These are phyloP conservation scores for Tribolium castaneum DNA, from an alignment of 1,140 invertebrate species.

Conservation along the genomic window DNA sequence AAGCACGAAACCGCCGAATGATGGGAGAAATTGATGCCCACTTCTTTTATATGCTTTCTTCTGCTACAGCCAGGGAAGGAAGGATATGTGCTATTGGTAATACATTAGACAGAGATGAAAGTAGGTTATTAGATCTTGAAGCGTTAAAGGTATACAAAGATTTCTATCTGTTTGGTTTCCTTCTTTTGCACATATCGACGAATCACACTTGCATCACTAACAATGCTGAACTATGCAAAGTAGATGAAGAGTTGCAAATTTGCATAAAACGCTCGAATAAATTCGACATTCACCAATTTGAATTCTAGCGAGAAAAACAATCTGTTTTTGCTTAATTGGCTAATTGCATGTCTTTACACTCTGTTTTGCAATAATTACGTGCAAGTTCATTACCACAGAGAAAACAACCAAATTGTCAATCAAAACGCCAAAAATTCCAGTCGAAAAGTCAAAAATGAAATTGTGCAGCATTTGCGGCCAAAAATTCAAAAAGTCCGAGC, in stretches of 20 bases:
- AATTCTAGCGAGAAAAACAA: background rate
- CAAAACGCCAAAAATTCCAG: background rate
- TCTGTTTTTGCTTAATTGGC: background rate
- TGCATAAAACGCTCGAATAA: background rate
- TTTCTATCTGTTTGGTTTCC: conserved; percentile 11
- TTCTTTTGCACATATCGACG: background rate
- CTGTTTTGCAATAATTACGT: background rate
- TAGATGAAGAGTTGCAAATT: background rate
- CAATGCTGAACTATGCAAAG: background rate
- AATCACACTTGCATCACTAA: background rate
- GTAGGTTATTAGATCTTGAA: conserved; percentile 46
- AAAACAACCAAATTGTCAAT: background rate
- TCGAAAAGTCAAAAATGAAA: background rate
- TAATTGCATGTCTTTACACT: background rate
- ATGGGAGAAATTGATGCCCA: conserved; percentile 4
- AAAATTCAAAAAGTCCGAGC: background rate
- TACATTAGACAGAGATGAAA: conserved; percentile 44
- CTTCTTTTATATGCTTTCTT: conserved; percentile 49
- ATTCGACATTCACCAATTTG: background rate
- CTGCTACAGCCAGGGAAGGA: conserved; percentile 38
- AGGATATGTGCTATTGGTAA: conserved; percentile 2
- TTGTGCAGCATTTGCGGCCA: background rate
- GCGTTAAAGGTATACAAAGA: conserved; percentile 8
- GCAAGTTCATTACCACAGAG: background rate
- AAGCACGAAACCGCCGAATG: background rate